Evolutionary conservation across 2,888 invertebrate genomes (phyloP).

Genomic region (Gastracanthus pulcherrimus): DNA sequence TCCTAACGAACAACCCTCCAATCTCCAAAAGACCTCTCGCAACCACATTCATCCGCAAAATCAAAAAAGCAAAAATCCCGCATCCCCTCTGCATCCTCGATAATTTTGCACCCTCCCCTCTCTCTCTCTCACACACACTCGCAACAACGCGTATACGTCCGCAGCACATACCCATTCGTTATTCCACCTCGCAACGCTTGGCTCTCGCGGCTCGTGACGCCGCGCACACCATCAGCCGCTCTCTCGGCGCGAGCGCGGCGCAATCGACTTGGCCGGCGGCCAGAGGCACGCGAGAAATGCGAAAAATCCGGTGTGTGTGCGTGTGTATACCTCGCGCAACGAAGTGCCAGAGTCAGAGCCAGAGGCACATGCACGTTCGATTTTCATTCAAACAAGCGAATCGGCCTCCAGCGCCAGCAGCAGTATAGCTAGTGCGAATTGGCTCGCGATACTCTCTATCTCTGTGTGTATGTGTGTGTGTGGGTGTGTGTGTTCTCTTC

Average conservation of each 20-base stretch:
- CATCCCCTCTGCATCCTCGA: neutral
- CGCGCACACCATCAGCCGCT: too few species aligned
- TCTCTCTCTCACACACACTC: neutral
- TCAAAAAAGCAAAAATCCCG: neutral
- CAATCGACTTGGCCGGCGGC: constrained; percentile 48
- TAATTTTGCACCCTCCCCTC: neutral
- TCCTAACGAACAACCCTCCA: too few species aligned
- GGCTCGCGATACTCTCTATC: neutral
- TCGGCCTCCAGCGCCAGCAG: neutral
- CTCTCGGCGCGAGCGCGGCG: neutral
- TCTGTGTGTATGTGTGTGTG: neutral
- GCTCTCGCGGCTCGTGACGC: neutral
- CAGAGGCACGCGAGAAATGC: constrained; percentile 58
- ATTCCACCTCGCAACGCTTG: neutral
- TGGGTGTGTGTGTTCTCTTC: too few species aligned
- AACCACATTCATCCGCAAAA: too few species aligned
- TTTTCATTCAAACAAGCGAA: constrained; percentile 50
- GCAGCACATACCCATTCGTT: neutral
- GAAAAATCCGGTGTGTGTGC: constrained; percentile 59
- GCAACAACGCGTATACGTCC: neutral
- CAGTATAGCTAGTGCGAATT: neutral
- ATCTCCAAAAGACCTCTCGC: too few species aligned
- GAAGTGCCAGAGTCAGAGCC: too few species aligned
- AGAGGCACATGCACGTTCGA: too few species aligned
- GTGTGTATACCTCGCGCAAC: constrained; percentile 45